Conservation (phyloP, 37 sponge, comb jelly and placozoan species). For the Theonella swinhoei region DNA sequence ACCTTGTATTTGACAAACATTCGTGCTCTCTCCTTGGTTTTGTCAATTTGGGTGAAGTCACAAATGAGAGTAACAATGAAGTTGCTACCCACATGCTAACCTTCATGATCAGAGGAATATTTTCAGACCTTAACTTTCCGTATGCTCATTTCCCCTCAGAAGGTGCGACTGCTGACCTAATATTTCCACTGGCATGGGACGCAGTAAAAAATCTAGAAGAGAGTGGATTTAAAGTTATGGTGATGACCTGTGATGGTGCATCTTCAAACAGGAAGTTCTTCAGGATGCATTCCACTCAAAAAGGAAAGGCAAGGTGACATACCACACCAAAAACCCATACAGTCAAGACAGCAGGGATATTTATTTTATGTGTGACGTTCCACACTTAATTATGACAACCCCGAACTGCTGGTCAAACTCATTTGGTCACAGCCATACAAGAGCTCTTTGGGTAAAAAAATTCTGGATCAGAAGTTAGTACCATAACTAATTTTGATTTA, state of each 20-base stretch:
- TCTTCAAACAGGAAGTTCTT: conserved; percentile 27
- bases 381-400: conserved; percentile 15
- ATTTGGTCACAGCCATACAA: conserved; percentile 7
- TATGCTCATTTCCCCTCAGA: conserved; percentile 39
- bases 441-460: conserved; percentile 6
- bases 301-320: background rate
- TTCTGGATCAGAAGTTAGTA: no score
- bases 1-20: no score
- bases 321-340: conserved; percentile 8
- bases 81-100: conserved; percentile 44
- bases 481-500: no score
- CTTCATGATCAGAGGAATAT: conserved; percentile 52
- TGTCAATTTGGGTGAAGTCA: conserved; percentile 23
- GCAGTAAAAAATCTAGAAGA: conserved; percentile 1
- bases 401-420: conserved; percentile 27
- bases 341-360: no score
- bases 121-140: conserved; percentile 27
- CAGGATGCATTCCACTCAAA: background rate
- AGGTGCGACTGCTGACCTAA: conserved; percentile 11
- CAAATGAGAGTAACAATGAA: background rate
- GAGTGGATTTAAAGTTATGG: conserved; percentile 33
- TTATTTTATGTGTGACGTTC: conserved; percentile 15
- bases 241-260: conserved; percentile 34
- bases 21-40: conserved; percentile 43
- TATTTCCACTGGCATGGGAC: conserved; percentile 42